Percentiles rank a stretch among this genome's conserved stretches.
phyloP scores from a whole-genome alignment of 1,140 invertebrate genomes.

The Cryptotermes secundus region DNA sequence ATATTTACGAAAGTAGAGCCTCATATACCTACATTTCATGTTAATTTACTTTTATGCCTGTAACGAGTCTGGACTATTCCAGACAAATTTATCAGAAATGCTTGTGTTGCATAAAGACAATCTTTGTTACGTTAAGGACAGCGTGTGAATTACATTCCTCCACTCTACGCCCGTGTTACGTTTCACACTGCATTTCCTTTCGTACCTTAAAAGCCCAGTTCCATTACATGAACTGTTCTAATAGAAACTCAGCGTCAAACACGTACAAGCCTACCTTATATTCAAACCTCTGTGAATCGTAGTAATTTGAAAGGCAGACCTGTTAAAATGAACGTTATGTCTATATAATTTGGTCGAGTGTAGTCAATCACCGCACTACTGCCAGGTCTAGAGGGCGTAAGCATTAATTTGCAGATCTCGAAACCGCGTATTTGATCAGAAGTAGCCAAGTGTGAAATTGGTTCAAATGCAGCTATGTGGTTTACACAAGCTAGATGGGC shows the following conservation, averaged over 20 bases:
- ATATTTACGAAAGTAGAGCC: too few species aligned
- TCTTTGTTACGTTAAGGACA: too few species aligned
- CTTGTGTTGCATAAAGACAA: too few species aligned
- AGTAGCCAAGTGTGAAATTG: slow-evolving; percentile 11
- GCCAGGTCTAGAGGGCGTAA: not conserved
- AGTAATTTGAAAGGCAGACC: not conserved
- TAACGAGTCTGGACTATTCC: too few species aligned
- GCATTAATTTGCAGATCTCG: not conserved
- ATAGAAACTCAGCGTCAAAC: not conserved
- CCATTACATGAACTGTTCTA: too few species aligned
- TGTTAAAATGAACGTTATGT: slow-evolving; percentile 8
- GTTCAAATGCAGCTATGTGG: not conserved
- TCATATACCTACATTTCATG: too few species aligned
- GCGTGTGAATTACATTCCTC: too few species aligned
- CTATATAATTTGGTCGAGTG: not conserved
- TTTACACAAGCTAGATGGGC: not conserved
- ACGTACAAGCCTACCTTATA: not conserved
- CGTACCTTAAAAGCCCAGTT: too few species aligned
- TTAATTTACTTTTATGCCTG: too few species aligned
- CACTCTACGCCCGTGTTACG: too few species aligned
- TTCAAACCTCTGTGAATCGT: not conserved
- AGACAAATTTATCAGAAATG: too few species aligned
- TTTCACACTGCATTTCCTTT: too few species aligned
- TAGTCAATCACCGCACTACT: not conserved
- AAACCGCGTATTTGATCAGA: slow-evolving; percentile 6